phyloP scores from a whole-genome alignment of 30 jellyfish, hydroid and myxozoan genomes.

The Cassiopea andromeda region DNA sequence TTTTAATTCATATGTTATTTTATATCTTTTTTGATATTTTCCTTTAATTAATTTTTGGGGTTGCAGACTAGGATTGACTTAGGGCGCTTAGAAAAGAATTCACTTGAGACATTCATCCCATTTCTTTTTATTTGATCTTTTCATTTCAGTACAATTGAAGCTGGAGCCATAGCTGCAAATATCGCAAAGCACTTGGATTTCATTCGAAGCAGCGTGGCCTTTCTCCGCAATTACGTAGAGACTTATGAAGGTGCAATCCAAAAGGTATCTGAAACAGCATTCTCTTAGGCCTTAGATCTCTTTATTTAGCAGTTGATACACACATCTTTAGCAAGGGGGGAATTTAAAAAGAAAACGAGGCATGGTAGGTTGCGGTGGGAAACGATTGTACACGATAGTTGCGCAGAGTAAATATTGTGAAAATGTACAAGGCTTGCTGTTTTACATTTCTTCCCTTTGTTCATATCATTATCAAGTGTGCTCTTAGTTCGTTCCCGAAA shows the following conservation, averaged over 20 bases:
- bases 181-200: conserved; percentile 74
- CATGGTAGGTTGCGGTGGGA: not conserved
- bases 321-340: not conserved
- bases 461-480: not conserved
- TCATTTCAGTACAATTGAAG: conserved; percentile 70
- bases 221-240: conserved; percentile 39
- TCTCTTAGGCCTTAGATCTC: not conserved
- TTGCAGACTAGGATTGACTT: too few species aligned
- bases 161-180: conserved; percentile 85
- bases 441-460: not conserved
- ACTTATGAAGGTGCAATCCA: conserved; percentile 33
- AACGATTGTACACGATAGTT: not conserved
- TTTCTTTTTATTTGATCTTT: not conserved
- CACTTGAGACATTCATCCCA: not conserved
- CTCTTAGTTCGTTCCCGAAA: not conserved
- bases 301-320: not conserved
- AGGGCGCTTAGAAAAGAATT: not conserved
- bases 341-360: too few species aligned
- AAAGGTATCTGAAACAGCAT: conserved; percentile 6
- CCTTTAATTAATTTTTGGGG: not conserved
- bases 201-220: conserved; percentile 68
- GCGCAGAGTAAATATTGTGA: too few species aligned
- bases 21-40: not conserved
- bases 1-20: not conserved
- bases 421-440: too few species aligned